Percentiles rank a stretch among this genome's conserved stretches.
phyloP scores from a whole-genome alignment of 2,888 invertebrate genomes.

The Orchestes rusci region DNA sequence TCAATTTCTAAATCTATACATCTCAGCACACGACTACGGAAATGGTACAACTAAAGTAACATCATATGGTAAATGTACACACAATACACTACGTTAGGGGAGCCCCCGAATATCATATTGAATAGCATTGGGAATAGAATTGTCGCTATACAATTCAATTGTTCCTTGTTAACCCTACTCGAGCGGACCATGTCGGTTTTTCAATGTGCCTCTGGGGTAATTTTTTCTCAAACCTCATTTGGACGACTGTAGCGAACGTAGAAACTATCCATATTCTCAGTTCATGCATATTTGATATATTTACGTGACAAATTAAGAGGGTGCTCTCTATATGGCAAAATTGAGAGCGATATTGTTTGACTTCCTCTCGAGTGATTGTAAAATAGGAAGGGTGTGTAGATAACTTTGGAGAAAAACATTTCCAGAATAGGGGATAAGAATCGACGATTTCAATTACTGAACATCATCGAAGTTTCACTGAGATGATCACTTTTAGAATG shows the following conservation, averaged over 20 bases:
- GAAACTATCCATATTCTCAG: constrained; percentile 40
- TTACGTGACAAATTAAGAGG: constrained; percentile 44
- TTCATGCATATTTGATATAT: constrained; percentile 46
- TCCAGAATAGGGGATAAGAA: too few relatives aligned
- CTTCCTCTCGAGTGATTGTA: constrained; percentile 27
- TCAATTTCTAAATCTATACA: constrained; percentile 25
- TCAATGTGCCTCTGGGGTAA: background rate
- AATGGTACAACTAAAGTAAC: constrained; percentile 31
- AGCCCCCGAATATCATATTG: constrained; percentile 41
- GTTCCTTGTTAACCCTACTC: constrained; percentile 46
- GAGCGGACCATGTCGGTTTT: constrained; percentile 29
- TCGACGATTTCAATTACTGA: too few relatives aligned
- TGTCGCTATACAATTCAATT: constrained; percentile 43
- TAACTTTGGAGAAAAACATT: constrained; percentile 1
- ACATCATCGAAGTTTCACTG: too few relatives aligned
- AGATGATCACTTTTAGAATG: too few relatives aligned
- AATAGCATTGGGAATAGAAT: constrained; percentile 39
- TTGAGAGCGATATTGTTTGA: constrained; percentile 40
- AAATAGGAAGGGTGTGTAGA: constrained; percentile 10
- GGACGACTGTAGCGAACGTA: constrained; percentile 35
- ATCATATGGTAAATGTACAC: constrained; percentile 43
- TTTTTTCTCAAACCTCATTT: constrained; percentile 17
- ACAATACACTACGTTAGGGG: constrained; percentile 34
- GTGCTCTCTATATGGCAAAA: constrained; percentile 33
- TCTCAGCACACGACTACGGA: constrained; percentile 24